These are phyloP conservation scores for Drosophila mettleri DNA, from an alignment of 2,888 invertebrate species.

Conservation along the genomic window DNA sequence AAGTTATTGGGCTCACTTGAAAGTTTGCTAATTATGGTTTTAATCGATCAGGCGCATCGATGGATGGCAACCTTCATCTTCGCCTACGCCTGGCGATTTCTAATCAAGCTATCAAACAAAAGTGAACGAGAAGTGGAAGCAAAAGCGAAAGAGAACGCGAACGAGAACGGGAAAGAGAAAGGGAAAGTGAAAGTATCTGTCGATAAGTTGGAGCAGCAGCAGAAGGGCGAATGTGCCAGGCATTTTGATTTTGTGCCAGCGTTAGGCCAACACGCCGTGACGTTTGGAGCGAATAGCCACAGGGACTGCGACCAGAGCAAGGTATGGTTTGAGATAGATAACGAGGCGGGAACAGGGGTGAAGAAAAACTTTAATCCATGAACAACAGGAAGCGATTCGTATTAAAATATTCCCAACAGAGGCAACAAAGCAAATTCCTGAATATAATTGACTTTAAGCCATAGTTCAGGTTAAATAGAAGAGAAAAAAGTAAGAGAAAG, in stretches of 20 bases:
- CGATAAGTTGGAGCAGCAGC: conserved; percentile 24
- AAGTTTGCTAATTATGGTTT: conserved; percentile 75
- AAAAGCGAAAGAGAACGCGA: conserved; percentile 24
- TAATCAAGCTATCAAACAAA: conserved; percentile 62
- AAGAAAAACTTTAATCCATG: not conserved
- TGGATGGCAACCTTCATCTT: conserved; percentile 18
- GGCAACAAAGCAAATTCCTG: not conserved
- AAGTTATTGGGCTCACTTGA: conserved; percentile 44
- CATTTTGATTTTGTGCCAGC: conserved; percentile 59
- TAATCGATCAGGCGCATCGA: conserved; percentile 64
- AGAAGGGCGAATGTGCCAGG: conserved; percentile 51
- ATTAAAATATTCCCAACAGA: not conserved
- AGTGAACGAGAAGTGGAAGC: conserved; percentile 29
- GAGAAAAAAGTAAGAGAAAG: not conserved
- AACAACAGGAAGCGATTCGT: not conserved
- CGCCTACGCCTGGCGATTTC: conserved; percentile 12
- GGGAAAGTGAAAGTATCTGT: conserved; percentile 38
- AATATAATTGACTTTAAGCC: not conserved
- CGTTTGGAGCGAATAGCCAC: conserved; percentile 59
- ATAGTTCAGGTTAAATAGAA: not conserved
- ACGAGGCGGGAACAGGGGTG: not conserved
- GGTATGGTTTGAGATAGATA: not conserved
- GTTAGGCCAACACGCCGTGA: conserved; percentile 51
- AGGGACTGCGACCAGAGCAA: conserved; percentile 11
- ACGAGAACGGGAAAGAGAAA: conserved; percentile 30